A percentile compares a stretch with the other conserved stretches of the same genome.
Evolutionary conservation across 2,888 invertebrate genomes (phyloP).

Genomic region (Synergus gifuensis): DNA sequence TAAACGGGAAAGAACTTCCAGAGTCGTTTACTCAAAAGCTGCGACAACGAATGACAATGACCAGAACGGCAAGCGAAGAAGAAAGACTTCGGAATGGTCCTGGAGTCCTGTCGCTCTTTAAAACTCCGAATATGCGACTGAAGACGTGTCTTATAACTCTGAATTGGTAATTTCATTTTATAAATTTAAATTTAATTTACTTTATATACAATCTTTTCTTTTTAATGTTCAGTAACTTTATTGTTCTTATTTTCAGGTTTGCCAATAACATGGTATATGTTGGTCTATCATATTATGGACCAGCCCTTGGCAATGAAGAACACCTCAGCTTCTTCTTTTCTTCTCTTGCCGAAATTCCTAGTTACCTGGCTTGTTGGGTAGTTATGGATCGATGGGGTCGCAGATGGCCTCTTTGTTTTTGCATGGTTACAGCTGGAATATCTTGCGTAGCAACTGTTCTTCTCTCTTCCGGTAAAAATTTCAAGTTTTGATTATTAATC

Average conservation of each 20-base stretch:
- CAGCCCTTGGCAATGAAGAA: constrained; percentile 91
- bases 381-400: constrained; percentile 93
- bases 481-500: background rate
- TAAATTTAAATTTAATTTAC: constrained; percentile 9
- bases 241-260: constrained; percentile 79
- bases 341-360: constrained; percentile 92
- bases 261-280: constrained; percentile 96
- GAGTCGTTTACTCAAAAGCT: constrained; percentile 85
- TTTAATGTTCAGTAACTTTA: background rate
- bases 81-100: constrained; percentile 76
- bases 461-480: constrained; percentile 84
- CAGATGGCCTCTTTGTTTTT: constrained; percentile 91
- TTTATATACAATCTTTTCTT: constrained; percentile 2
- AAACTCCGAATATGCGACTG: constrained; percentile 92
- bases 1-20: constrained; percentile 88
- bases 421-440: constrained; percentile 85
- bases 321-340: constrained; percentile 94
- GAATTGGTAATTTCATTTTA: constrained; percentile 83
- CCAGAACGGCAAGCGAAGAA: constrained; percentile 80
- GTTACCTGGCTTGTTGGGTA: constrained; percentile 92
- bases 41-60: constrained; percentile 85
- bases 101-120: constrained; percentile 84
- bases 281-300: constrained; percentile 94
- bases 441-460: constrained; percentile 92
- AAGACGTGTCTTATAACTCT: constrained; percentile 92